Base-by-base conservation (phyloP, 2,888 invertebrate species). In the Teleiodes luculella region DNA sequence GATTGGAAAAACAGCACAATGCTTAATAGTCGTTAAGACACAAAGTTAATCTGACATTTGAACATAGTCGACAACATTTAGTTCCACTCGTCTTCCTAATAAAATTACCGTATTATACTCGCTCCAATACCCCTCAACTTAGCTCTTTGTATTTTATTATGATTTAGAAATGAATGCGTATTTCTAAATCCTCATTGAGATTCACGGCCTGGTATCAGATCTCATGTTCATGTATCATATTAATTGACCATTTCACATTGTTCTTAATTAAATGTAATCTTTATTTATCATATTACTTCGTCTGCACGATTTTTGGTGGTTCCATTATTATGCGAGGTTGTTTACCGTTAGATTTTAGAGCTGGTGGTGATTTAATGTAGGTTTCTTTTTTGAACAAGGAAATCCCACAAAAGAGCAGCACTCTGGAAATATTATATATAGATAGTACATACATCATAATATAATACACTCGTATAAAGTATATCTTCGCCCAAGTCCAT, bases 201-300 rank as follows among this genome's bases (percentile, higher is more conserved):
- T 55, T 36, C 57, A 54, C 36, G 20, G 1, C 16, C 45, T 39
- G 65, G 55, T 70, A 74, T 71, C 70, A 64, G 67, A 70, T 66
- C 61, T 65, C 60, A 58, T 64, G 63, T 64, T 64, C 66, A 67
- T 68, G 68, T 63, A 70, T 72, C 68, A 68, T 66, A 74, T 70
- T 72, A 76, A 74, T 76, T 76, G 74, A 62, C 63, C 69, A 71
- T 66, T 70, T 62, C 68, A 68, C 70, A 70, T 72, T 62, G 69
- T 59, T 72, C 67, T 70, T 76, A 76, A 76, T 76, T 76, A 78
- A 69, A 63, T 55, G 59, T 57, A 60, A 60, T 57, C 58, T 57
- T 54, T 61, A 68, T 24, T 24, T 24, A 24, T 24, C 24, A 24
- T 24, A 4, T 4, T 24, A 24, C 71, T 73, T 70, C 61, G 66